Conservation (phyloP, 2,113 vertebrate genomes). For the Corvus moneduloides region DNA sequence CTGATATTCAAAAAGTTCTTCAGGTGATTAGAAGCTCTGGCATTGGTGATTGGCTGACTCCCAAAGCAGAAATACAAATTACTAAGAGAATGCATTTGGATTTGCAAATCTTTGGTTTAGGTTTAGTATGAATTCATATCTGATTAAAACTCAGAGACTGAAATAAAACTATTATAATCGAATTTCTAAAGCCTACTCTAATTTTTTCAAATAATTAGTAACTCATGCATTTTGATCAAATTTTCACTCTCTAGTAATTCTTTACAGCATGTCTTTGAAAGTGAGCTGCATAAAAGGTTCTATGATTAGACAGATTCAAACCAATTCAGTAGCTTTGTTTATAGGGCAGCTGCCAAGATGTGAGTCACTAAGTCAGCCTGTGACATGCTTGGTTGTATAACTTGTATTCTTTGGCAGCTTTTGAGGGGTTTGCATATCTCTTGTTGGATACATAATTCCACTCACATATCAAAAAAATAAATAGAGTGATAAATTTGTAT, state of each 20-base stretch:
- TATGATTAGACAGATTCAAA: not conserved
- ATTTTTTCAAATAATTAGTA: not conserved
- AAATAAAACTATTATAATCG: not conserved
- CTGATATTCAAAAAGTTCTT: not conserved
- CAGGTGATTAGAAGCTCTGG: not conserved
- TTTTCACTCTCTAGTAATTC: slow-evolving; percentile 38
- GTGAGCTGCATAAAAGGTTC: not conserved
- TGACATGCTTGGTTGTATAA: slow-evolving; percentile 55
- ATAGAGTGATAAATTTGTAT: not conserved
- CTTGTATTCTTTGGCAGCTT: slow-evolving; percentile 38
- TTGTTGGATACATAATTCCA: slow-evolving; percentile 3
- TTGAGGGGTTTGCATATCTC: not conserved
- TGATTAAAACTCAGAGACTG: not conserved
- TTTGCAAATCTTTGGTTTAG: not conserved
- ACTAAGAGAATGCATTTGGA: not conserved
- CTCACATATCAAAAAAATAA: not conserved
- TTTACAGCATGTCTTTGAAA: not conserved
- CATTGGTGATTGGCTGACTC: not conserved
- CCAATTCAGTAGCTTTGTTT: slow-evolving; percentile 58
- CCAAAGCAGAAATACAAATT: not conserved
- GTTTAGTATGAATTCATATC: not conserved
- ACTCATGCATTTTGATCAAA: not conserved
- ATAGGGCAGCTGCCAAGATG: slow-evolving; percentile 9
- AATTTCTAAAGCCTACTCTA: not conserved
- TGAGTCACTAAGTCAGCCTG: slow-evolving; percentile 63